Percentiles rank a stretch among this genome's conserved stretches.
Evolutionary conservation across 2,888 invertebrate genomes (phyloP).

Genomic region (Dicyrtomina minuta): DNA sequence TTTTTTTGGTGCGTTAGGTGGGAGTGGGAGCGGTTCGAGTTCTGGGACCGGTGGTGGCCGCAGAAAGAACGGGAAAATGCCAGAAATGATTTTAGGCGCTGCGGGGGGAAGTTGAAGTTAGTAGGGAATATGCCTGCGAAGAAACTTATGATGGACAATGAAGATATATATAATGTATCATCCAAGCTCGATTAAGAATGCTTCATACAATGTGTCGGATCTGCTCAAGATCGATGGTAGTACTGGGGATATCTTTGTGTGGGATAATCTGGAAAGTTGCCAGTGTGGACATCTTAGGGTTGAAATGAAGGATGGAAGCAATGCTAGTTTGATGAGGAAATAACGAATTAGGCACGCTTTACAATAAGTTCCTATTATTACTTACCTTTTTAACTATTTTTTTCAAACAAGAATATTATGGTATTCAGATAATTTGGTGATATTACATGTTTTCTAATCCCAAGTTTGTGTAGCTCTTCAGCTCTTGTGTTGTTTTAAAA

Average conservation of each 20-base stretch:
- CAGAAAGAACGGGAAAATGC: conserved; percentile 41
- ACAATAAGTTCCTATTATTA: no score
- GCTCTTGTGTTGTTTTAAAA: no score
- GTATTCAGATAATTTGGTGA: no score
- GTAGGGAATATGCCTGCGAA: conserved; percentile 52
- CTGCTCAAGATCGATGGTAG: conserved; percentile 45
- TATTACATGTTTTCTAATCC: no score
- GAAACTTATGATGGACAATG: conserved; percentile 45
- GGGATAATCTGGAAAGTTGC: conserved; percentile 50
- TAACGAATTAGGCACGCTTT: no score
- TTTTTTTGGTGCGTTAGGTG: no score
- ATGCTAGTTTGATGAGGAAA: conserved; percentile 34
- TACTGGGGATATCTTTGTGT: conserved; percentile 52
- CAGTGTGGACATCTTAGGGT: conserved; percentile 51
- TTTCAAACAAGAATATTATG: no score
- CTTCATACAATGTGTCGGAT: conserved; percentile 47
- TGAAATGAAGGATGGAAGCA: conserved; percentile 41
- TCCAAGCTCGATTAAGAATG: conserved; percentile 40
- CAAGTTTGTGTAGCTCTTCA: no score
- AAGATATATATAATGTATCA: conserved; percentile 48
- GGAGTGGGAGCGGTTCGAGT: no score
- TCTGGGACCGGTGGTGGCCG: no score
- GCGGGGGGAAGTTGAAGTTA: conserved; percentile 43
- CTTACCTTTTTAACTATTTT: no score
- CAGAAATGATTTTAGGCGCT: conserved; percentile 51